Evolutionary conservation across 2,888 invertebrate species (phyloP).

Genomic region (Allacma fusca): DNA sequence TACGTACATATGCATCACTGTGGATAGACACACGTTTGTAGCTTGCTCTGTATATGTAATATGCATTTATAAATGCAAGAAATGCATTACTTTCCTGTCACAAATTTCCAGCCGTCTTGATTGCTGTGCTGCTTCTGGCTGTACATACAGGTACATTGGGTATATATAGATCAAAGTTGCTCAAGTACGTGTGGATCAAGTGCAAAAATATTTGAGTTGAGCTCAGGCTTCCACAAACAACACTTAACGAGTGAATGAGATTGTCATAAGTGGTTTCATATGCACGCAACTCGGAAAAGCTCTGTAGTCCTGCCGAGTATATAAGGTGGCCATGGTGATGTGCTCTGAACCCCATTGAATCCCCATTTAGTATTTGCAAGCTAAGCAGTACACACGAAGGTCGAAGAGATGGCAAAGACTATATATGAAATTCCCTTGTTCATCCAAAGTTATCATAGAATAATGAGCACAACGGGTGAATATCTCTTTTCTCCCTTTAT

Average conservation of each 20-base stretch:
- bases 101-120: not conserved
- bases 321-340: not conserved
- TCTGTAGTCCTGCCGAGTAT: not conserved
- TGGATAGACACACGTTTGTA: too few species aligned
- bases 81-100: not conserved
- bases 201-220: conserved; percentile 38
- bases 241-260: conserved; percentile 25
- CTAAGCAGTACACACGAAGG: not conserved
- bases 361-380: not conserved
- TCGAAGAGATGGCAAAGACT: not conserved
- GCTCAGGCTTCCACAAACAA: conserved; percentile 16
- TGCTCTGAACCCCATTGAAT: not conserved
- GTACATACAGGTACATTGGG: not conserved
- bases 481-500: not conserved
- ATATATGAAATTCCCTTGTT: conserved; percentile 2
- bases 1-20: too few species aligned
- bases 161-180: conserved; percentile 1
- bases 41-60: too few species aligned
- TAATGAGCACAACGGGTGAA: conserved; percentile 17
- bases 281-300: not conserved
- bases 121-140: too few species aligned
- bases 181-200: conserved; percentile 29
- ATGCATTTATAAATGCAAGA: too few species aligned
- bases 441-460: not conserved
- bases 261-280: conserved; percentile 18